Evolutionary conservation across 1,140 invertebrate genomes (phyloP).

Genomic region (Megalonaias nervosa): DNA sequence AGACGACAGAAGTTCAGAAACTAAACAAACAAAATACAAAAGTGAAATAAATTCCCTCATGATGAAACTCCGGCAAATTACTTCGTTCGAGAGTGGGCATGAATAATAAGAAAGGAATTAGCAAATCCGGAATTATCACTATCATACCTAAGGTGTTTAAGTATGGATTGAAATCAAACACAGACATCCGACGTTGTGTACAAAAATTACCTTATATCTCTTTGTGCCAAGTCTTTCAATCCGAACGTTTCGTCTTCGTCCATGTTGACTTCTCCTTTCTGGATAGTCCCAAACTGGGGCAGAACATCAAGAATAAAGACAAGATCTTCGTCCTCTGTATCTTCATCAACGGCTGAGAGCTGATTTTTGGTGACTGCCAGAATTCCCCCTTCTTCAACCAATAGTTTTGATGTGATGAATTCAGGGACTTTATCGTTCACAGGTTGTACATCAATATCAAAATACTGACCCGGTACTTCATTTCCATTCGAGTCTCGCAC

Average conservation of each 20-base stretch:
- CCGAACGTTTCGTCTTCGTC: constrained; percentile 63
- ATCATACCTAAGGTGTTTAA: no score
- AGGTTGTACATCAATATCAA: constrained; percentile 70
- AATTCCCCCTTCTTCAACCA: constrained; percentile 69
- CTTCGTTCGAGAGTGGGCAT: no score
- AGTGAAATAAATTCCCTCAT: no score
- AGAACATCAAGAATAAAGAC: constrained; percentile 64
- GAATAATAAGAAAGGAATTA: no score
- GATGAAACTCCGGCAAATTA: no score
- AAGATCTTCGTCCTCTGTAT: constrained; percentile 65
- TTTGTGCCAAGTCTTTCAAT: constrained; percentile 63
- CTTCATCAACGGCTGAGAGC: constrained; percentile 67
- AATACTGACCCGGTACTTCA: constrained; percentile 67
- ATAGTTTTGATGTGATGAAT: constrained; percentile 64
- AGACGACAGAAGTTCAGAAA: no score
- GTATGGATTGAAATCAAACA: no score
- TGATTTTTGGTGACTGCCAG: constrained; percentile 62
- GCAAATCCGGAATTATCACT: no score
- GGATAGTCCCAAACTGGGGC: constrained; percentile 67
- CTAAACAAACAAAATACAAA: no score
- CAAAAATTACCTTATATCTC: constrained; percentile 57
- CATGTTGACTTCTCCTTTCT: constrained; percentile 62
- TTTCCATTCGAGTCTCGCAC: constrained; percentile 70
- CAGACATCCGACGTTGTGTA: no score
- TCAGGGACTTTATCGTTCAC: constrained; percentile 69